Conservation (phyloP, 2,888 invertebrate genomes). For the Epinotia demarniana region DNA sequence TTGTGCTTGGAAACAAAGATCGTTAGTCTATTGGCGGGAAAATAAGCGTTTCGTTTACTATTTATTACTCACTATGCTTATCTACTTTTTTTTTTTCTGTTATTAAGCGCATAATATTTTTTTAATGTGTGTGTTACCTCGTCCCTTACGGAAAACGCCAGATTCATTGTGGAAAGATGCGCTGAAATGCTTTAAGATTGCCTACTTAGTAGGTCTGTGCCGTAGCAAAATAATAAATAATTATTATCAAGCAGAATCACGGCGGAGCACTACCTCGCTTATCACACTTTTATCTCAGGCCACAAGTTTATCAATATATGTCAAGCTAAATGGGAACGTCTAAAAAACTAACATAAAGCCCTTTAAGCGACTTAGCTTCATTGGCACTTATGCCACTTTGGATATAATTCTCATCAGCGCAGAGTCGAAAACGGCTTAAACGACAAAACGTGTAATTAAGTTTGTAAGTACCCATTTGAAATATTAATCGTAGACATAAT, state of each 20-base stretch:
- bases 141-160: too few relatives aligned
- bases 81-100: too few relatives aligned
- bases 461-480: background rate
- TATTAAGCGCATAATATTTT: too few relatives aligned
- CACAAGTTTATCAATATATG: constrained; percentile 26
- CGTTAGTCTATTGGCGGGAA: too few relatives aligned
- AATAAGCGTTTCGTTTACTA: too few relatives aligned
- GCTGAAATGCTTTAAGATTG: too few relatives aligned
- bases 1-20: too few relatives aligned
- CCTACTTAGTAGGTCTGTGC: too few relatives aligned
- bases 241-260: constrained; percentile 8
- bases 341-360: constrained; percentile 6
- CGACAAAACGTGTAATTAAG: background rate
- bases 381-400: background rate
- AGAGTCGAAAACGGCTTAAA: background rate
- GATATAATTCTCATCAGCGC: background rate
- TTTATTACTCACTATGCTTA: too few relatives aligned
- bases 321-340: constrained; percentile 5
- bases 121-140: too few relatives aligned
- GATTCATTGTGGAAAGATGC: too few relatives aligned
- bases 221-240: constrained; percentile 22
- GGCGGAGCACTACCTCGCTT: background rate
- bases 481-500: constrained; percentile 26
- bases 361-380: background rate
- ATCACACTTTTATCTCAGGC: constrained; percentile 13